Evolutionary conservation across 2,113 vertebrate genomes (phyloP).

Genomic region (Heptranchias perlo): DNA sequence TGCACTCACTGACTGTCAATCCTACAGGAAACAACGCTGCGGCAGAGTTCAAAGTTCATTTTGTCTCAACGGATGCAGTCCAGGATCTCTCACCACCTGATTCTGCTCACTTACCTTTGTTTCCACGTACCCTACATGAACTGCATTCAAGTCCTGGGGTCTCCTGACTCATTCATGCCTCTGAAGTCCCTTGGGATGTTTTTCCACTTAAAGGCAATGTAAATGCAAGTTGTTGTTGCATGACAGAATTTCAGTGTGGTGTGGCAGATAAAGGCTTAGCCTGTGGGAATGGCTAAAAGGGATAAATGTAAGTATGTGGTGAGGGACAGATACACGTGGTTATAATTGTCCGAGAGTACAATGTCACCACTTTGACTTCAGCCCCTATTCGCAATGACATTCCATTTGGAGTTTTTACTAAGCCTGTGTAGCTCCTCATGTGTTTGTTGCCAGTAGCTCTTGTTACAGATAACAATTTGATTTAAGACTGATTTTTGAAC

Average conservation of each 20-base stretch:
- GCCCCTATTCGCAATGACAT: not conserved
- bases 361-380: not conserved
- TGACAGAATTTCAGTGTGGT: not conserved
- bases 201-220: not conserved
- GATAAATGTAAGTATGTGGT: not conserved
- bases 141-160: not conserved
- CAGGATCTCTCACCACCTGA: not conserved
- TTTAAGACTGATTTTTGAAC: too few species aligned
- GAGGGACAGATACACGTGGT: not conserved
- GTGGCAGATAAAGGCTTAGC: not conserved
- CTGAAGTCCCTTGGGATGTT: not conserved
- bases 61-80: not conserved
- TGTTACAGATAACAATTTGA: too few species aligned
- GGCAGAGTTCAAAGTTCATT: not conserved
- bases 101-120: not conserved
- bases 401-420: not conserved
- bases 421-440: not conserved
- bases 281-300: not conserved
- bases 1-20: not conserved
- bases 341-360: not conserved
- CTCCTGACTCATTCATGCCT: not conserved
- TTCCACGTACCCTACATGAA: not conserved
- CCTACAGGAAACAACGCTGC: not conserved
- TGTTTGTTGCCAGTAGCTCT: too few species aligned
- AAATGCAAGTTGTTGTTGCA: not conserved